Conservation (phyloP, 2,888 invertebrate species). For the Mythimna lalbum region DNA sequence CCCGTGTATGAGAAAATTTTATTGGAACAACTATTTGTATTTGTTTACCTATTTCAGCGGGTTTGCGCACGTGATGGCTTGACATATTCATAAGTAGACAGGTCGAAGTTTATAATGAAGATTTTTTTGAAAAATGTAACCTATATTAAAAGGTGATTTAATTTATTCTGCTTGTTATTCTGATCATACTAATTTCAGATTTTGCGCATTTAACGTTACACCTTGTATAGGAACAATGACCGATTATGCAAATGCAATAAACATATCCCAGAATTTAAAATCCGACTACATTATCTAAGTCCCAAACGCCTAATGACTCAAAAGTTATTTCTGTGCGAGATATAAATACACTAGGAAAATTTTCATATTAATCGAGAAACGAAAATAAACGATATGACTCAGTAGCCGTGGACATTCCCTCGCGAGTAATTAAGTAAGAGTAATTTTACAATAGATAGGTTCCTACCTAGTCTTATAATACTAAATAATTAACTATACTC, state of each 20-base stretch:
- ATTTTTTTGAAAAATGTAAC: too few relatives aligned
- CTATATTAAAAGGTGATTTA: too few relatives aligned
- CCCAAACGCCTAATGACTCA: neutral
- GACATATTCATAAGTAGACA: too few relatives aligned
- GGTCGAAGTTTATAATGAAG: too few relatives aligned
- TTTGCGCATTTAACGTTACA: too few relatives aligned
- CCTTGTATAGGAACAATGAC: neutral
- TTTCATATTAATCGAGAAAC: slow-evolving; percentile 26
- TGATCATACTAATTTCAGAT: too few relatives aligned
- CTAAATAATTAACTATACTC: slow-evolving; percentile 5
- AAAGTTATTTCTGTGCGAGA: slow-evolving; percentile 29
- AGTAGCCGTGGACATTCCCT: slow-evolving; percentile 9
- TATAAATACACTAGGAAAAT: slow-evolving; percentile 35
- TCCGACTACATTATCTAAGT: slow-evolving; percentile 4
- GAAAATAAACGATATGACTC: slow-evolving; percentile 40
- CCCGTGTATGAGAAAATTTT: too few relatives aligned
- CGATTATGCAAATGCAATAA: neutral
- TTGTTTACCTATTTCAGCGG: too few relatives aligned
- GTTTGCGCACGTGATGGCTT: too few relatives aligned
- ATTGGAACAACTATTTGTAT: too few relatives aligned
- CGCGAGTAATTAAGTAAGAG: slow-evolving; percentile 3
- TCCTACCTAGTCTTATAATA: neutral
- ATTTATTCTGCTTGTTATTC: too few relatives aligned
- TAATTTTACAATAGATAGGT: neutral
- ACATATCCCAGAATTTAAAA: slow-evolving; percentile 7